A percentile compares a stretch with the other conserved stretches of the same genome.
Conservation (phyloP, 53 echinoderm and acorn worm species). For the Echinometra lucunter region DNA sequence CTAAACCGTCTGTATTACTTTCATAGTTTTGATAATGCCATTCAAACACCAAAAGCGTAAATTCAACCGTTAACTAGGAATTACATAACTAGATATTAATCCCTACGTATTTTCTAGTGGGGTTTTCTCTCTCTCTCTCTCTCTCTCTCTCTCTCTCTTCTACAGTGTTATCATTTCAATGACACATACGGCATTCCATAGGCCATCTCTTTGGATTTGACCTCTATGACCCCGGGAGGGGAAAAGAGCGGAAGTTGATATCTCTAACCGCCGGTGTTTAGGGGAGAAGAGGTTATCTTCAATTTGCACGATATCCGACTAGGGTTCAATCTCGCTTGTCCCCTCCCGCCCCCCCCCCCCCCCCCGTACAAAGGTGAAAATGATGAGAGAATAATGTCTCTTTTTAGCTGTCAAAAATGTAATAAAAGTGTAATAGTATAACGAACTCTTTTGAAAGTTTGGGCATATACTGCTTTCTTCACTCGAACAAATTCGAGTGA, state of each 20-base stretch:
- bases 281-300: constrained; percentile 67
- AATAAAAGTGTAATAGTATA: too few species aligned
- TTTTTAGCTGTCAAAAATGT: background rate
- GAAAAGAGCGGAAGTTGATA: constrained; percentile 44
- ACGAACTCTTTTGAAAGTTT: too few species aligned
- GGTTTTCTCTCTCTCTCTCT: too few species aligned
- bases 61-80: too few species aligned
- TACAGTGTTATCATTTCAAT: background rate
- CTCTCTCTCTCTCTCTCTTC: too few species aligned
- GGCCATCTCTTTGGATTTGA: background rate
- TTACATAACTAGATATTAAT: too few species aligned
- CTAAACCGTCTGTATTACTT: too few species aligned
- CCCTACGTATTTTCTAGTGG: too few species aligned
- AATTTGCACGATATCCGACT: constrained; percentile 68
- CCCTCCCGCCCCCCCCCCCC: background rate
- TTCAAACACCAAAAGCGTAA: too few species aligned
- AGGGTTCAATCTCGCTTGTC: background rate
- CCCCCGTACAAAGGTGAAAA: background rate
- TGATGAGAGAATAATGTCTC: background rate
- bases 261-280: constrained; percentile 41
- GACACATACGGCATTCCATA: constrained; percentile 1
- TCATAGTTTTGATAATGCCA: too few species aligned
- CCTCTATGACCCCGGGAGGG: constrained; percentile 61
- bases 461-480: too few species aligned
- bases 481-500: too few species aligned